phyloP scores from a whole-genome alignment of 2,888 invertebrate species.

The Thumatha senex region DNA sequence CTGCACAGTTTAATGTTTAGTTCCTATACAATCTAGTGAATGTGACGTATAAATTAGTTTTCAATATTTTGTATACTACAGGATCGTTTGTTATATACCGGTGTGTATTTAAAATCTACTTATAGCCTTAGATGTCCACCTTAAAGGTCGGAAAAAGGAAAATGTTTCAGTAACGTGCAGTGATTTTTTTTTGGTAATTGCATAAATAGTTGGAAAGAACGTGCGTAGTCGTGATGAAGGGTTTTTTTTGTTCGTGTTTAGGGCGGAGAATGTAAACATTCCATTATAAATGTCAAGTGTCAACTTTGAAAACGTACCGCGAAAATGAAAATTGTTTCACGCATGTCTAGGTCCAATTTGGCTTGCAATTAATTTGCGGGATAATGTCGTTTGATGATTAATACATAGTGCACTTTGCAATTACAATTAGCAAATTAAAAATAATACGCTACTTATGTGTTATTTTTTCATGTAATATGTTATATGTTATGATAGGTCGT shows the following conservation, averaged over 20 bases:
- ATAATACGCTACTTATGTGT: neutral
- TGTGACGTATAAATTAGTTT: conserved; percentile 38
- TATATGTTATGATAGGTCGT: neutral
- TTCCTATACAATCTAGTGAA: conserved; percentile 32
- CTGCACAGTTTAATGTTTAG: conserved; percentile 30
- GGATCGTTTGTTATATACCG: conserved; percentile 16
- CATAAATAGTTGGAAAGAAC: conserved; percentile 14
- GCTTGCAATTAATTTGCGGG: conserved; percentile 8
- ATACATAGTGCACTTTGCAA: neutral
- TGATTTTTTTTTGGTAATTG: conserved; percentile 14
- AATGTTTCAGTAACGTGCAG: conserved; percentile 17
- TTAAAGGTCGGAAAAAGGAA: conserved; percentile 23
- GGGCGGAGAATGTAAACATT: conserved; percentile 4
- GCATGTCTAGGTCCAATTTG: conserved; percentile 11
- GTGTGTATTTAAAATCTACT: conserved; percentile 9
- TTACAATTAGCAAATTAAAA: conserved; percentile 9
- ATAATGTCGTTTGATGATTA: neutral
- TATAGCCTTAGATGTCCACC: conserved; percentile 11
- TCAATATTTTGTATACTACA: conserved; percentile 11
- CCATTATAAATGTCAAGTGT: conserved; percentile 19
- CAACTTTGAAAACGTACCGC: neutral
- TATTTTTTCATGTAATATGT: conserved; percentile 3
- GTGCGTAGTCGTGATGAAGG: conserved; percentile 9
- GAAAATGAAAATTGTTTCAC: neutral
- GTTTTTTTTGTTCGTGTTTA: neutral